phyloP scores from a whole-genome alignment of 2,888 invertebrate genomes.

The Hypsopygia costalis region DNA sequence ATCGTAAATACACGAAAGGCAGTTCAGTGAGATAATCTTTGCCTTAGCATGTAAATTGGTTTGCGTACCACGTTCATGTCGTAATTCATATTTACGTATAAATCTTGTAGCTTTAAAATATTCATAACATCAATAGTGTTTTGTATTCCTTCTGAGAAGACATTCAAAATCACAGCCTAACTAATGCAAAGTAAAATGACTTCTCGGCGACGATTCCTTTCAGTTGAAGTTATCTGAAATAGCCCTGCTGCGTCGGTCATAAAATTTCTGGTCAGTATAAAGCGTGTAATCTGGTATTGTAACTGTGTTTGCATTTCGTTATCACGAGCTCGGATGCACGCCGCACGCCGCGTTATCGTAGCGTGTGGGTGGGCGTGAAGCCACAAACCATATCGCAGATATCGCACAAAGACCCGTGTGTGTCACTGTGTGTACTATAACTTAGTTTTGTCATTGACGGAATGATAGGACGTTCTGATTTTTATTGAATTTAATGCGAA shows the following conservation, averaged over 20 bases:
- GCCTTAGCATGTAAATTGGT: neutral
- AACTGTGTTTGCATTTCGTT: conserved; percentile 13
- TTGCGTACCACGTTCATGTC: neutral
- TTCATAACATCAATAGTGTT: too few species aligned
- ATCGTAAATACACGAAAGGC: neutral
- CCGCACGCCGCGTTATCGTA: conserved; percentile 24
- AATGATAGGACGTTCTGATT: neutral
- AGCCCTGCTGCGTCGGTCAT: too few species aligned
- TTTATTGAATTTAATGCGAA: neutral
- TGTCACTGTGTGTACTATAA: conserved; percentile 4
- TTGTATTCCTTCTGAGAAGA: too few species aligned
- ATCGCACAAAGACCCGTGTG: conserved; percentile 1
- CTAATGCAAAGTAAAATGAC: too few species aligned
- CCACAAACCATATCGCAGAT: conserved; percentile 8
- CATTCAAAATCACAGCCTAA: too few species aligned
- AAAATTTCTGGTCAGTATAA: neutral
- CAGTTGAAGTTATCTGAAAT: too few species aligned
- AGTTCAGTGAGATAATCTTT: neutral
- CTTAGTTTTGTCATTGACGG: neutral
- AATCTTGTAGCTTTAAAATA: too few species aligned
- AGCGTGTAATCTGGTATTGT: neutral
- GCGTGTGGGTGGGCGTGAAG: conserved; percentile 31
- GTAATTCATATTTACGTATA: neutral
- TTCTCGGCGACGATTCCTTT: too few species aligned
- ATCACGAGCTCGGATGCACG: conserved; percentile 11